Base-by-base conservation (phyloP, 2,888 invertebrate species). In the Zygogramma bicolorata region DNA sequence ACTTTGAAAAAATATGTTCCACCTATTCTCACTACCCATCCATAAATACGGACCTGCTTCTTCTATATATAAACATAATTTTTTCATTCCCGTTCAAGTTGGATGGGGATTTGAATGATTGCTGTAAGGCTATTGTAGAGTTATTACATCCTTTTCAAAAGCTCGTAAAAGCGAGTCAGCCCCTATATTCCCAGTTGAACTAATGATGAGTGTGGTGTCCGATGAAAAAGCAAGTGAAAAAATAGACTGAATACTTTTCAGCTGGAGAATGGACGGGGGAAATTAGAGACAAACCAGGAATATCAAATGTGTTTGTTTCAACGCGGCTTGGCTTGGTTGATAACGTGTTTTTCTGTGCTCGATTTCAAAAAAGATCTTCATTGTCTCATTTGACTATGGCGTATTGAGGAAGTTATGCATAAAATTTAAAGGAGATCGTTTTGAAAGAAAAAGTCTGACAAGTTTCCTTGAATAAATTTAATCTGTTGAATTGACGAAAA, bases 71-170 rank as follows among this genome's bases (percentile, higher is more conserved):
- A 53, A 22, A 22, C 20, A 18, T 20, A 15, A 22, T 25, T 53
- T 53, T 53, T 53, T 0, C 25, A 25, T 25, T 53, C 25, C 8
- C 27, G 25, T 22, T 53, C 25, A 22, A 53, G 53, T 53, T 53
- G 13, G 53, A 53, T 53, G 53, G 53, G 53, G 27, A 53, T 53
- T 53, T 53, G 53, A 53, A 25, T 53, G 53, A 53, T 53, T 22
- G 53, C 53, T 27, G 53, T 53, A 53, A 53, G 53, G 53, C 53
- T 13, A 53, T 53, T 53, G 53, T 53, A 15, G 15, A 53, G 53
- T 53, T 53, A 53, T 53, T 53, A 53, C 53, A 53, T 53, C 53
- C 53, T 53, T 53, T 53, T 27, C 27, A 53, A 53, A 53, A 53
- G 53, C 27, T 53, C 53, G n/a, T 53, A 53, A 53, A 53, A 25